Conservation (phyloP, 2,797 vertebrate genomes). For the Notoglanidium macrostoma region DNA sequence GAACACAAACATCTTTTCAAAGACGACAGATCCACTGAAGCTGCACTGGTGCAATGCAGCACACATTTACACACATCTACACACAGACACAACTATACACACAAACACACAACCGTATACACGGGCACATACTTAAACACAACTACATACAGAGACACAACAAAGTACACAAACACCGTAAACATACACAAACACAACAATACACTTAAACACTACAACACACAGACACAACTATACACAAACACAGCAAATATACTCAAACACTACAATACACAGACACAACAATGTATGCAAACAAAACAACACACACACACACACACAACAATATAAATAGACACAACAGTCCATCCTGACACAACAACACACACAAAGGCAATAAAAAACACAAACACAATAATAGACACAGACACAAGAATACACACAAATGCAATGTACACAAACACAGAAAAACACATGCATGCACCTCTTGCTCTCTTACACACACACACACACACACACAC, state of each 20-base stretch:
- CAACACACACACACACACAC: too few relatives aligned
- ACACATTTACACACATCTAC: slow-evolving; percentile 12
- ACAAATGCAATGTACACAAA: not conserved
- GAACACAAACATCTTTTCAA: not conserved
- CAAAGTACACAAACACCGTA: not conserved
- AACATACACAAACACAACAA: not conserved
- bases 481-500: not conserved
- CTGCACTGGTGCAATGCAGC: slow-evolving; percentile 39
- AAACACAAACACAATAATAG: not conserved
- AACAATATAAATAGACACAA: not conserved
- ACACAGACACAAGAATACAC: not conserved
- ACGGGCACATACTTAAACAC: not conserved
- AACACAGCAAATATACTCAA: not conserved
- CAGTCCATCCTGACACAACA: not conserved
- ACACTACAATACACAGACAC: not conserved
- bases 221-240: not conserved
- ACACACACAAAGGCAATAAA: not conserved
- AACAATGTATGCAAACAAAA: not conserved
- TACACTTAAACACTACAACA: not conserved
- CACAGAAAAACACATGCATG: not conserved
- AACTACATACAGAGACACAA: not conserved
- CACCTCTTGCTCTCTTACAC: not conserved
- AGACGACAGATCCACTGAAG: not conserved
- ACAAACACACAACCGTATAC: not conserved
- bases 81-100: not conserved